These are phyloP conservation scores for Slavum lentiscoides DNA, from an alignment of 2,888 invertebrate genomes.

Conservation along the genomic window DNA sequence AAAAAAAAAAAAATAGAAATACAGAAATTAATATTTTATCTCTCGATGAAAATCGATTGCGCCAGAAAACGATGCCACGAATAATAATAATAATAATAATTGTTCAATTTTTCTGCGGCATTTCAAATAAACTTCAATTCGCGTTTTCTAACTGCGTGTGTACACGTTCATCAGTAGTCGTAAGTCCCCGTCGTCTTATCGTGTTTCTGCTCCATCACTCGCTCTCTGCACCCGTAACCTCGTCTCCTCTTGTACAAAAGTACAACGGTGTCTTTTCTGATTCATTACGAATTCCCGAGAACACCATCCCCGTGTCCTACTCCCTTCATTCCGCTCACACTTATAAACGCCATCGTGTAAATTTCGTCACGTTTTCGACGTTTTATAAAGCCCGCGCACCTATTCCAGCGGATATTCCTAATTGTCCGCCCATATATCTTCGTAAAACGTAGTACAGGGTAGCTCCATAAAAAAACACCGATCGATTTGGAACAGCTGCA, in stretches of 20 bases:
- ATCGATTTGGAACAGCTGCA: too few species aligned
- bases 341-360: constrained; percentile 7
- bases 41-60: background rate
- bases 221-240: background rate
- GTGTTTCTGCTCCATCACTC: background rate
- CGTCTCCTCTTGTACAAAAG: too few species aligned
- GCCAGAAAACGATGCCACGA: background rate
- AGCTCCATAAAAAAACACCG: too few species aligned
- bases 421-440: background rate
- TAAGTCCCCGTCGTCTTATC: background rate
- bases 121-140: background rate
- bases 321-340: background rate
- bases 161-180: background rate
- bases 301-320: background rate
- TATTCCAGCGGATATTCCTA: background rate
- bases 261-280: background rate
- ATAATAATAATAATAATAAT: constrained; percentile 14
- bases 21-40: too few species aligned
- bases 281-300: constrained; percentile 17
- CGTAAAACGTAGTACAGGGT: background rate
- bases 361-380: constrained; percentile 12
- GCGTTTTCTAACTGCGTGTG: background rate
- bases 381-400: background rate
- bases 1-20: too few species aligned
- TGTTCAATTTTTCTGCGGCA: background rate